Evolutionary conservation across 2,797 vertebrate species (phyloP).

Genomic region (Pagetopsis macropterus): DNA sequence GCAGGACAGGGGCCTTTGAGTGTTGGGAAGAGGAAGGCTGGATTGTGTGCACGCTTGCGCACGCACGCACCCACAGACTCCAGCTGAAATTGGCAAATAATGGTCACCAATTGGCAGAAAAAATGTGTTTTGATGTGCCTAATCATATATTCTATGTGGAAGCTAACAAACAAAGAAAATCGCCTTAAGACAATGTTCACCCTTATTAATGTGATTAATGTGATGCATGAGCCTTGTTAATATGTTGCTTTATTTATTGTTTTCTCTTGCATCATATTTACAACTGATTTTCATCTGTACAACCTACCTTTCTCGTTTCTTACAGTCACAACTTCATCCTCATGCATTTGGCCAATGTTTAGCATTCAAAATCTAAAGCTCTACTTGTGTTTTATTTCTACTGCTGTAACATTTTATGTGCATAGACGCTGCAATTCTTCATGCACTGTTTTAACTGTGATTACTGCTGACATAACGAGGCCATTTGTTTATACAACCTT

Average conservation of each 20-base stretch:
- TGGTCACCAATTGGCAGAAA: slow-evolving; percentile 3
- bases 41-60: slow-evolving; percentile 22
- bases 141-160: background rate
- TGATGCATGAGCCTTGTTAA: background rate
- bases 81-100: slow-evolving; percentile 1
- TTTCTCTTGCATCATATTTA: background rate
- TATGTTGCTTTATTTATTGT: background rate
- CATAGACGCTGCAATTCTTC: background rate
- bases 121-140: too few species aligned
- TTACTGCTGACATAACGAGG: background rate
- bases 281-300: background rate
- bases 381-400: background rate
- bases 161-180: background rate
- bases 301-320: background rate
- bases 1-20: slow-evolving; percentile 28
- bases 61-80: slow-evolving; percentile 14
- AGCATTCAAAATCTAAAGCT: background rate
- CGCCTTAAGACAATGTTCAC: background rate
- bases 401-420: background rate
- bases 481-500: background rate
- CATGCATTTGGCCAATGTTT: slow-evolving; percentile 6
- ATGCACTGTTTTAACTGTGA: background rate
- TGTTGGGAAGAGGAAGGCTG: slow-evolving; percentile 33
- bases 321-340: background rate
- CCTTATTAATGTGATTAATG: too few species aligned